phyloP scores from a whole-genome alignment of 2,797 vertebrate species.

The Clarias platycephalus region DNA sequence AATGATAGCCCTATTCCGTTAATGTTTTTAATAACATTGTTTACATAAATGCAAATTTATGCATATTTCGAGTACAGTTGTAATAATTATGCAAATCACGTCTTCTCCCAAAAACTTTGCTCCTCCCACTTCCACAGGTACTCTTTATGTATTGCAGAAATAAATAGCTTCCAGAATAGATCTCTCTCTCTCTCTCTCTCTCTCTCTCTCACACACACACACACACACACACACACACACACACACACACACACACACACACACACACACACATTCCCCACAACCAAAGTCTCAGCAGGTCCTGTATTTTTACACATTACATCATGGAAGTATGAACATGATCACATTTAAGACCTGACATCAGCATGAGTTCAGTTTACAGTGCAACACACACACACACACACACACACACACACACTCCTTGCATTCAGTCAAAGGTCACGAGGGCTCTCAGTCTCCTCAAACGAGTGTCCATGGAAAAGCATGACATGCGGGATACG shows the following conservation, averaged over 20 bases:
- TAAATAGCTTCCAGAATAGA: not conserved
- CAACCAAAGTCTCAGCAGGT: conserved; percentile 51
- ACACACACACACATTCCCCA: conserved; percentile 11
- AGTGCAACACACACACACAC: not conserved
- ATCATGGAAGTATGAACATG: conserved; percentile 69
- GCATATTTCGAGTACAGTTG: not conserved
- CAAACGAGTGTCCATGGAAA: not conserved
- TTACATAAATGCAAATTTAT: not conserved
- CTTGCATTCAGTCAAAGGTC: not conserved
- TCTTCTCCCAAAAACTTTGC: not conserved
- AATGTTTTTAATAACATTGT: not conserved
- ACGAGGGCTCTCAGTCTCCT: not conserved
- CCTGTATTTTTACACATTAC: conserved; percentile 69
- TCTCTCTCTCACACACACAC: not conserved
- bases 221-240: not conserved
- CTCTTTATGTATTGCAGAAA: not conserved
- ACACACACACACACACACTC: not conserved
- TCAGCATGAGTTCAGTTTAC: conserved; percentile 19
- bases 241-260: conserved; percentile 34
- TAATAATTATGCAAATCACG: not conserved
- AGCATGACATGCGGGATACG: not conserved
- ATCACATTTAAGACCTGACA: conserved; percentile 63
- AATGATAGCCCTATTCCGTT: too few relatives aligned
- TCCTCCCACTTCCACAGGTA: not conserved
- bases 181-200: conserved; percentile 3